Evolutionary conservation across 2,113 vertebrate genomes (phyloP).

Genomic region (Rattus norvegicus): DNA sequence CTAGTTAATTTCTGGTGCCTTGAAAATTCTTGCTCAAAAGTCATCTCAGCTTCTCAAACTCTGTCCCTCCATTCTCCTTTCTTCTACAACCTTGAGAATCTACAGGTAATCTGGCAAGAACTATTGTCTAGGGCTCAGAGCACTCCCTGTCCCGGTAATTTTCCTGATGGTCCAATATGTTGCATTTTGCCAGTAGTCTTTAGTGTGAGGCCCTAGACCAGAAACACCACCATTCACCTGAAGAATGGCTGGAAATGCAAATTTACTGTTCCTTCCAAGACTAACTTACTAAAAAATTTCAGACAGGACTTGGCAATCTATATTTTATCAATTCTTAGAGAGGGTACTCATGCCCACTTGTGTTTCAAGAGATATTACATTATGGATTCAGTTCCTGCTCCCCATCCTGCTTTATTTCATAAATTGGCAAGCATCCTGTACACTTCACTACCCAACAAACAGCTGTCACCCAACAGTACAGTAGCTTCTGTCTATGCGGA

Average conservation of each 20-base stretch:
- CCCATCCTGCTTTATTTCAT: conserved; percentile 9
- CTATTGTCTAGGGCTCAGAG: neutral
- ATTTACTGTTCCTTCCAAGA: neutral
- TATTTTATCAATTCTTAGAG: conserved; percentile 45
- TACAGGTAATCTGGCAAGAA: neutral
- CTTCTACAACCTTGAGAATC: conserved; percentile 6
- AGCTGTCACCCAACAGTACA: neutral
- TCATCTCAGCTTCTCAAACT: neutral
- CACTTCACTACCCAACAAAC: conserved; percentile 26
- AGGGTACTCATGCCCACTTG: neutral
- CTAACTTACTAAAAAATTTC: conserved; percentile 52
- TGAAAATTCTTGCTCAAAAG: neutral
- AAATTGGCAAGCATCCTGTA: conserved; percentile 52
- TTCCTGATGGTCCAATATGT: neutral
- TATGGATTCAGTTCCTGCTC: neutral
- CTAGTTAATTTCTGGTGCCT: conserved; percentile 12
- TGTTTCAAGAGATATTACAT: conserved; percentile 51
- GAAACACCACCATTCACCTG: neutral
- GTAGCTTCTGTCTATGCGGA: neutral
- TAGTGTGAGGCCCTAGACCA: neutral
- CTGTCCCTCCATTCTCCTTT: neutral
- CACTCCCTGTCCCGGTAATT: neutral
- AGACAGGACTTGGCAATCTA: conserved; percentile 1
- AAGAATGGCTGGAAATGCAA: conserved; percentile 23
- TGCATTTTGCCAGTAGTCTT: conserved; percentile 33